Conservation (phyloP, 2,888 invertebrate species). For the Caenorhabditis japonica region DNA sequence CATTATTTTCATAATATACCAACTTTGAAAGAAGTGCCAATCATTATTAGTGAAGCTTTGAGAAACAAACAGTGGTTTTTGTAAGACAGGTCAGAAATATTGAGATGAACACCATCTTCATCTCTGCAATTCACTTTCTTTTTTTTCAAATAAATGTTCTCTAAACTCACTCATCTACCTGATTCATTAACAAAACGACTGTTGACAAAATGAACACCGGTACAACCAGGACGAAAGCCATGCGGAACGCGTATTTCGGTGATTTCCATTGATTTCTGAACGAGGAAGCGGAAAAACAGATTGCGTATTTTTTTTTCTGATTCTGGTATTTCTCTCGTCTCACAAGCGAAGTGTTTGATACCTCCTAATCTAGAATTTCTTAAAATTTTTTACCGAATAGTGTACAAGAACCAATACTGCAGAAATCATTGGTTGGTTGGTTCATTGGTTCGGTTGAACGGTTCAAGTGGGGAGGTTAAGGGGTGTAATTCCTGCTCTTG, state of each 20-base stretch:
- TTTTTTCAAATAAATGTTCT: too few species aligned
- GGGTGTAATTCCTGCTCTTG: too few species aligned
- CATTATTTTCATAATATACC: too few species aligned
- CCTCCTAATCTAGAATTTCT: too few species aligned
- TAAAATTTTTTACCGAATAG: too few species aligned
- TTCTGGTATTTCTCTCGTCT: too few species aligned
- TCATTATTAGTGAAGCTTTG: not conserved
- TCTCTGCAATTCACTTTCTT: not conserved
- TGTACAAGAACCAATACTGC: too few species aligned
- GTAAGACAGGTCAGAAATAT: not conserved
- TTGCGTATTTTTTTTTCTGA: too few species aligned
- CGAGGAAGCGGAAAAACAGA: not conserved
- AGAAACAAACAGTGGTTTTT: conserved; percentile 2
- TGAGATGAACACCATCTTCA: not conserved
- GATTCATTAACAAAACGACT: not conserved
- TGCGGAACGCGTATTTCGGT: not conserved
- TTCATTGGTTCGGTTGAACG: too few species aligned
- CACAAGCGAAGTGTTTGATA: too few species aligned
- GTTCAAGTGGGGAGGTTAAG: too few species aligned
- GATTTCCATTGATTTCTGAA: conserved; percentile 12
- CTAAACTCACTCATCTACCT: conserved; percentile 7
- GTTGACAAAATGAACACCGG: not conserved
- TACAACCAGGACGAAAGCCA: not conserved
- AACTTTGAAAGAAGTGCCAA: not conserved
- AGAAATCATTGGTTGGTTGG: too few species aligned